Base-by-base conservation (phyloP, 2,888 invertebrate species). In the Tridacna crocea region DNA sequence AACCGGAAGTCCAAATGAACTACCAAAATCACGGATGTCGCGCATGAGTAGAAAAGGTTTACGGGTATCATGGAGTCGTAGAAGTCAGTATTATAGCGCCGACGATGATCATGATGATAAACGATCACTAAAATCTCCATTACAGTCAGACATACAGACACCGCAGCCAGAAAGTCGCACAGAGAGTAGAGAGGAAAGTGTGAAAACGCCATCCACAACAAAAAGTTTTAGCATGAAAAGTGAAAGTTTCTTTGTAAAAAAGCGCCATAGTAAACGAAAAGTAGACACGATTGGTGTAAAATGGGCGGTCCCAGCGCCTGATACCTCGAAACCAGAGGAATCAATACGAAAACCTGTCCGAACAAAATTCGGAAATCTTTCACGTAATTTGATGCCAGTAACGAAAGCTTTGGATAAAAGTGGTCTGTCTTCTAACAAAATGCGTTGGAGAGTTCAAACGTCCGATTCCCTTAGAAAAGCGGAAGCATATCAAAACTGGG, bases 61-160 rank as follows among this genome's bases (percentile, higher is more conserved):
- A 19, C 85, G 89, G 19, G 89, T 89, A 12, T 88, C 89, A 0
- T 89, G 89, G 89, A 89, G 88, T 51, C 83, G 88, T 26, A 83
- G 82, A 36, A 87, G 83, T 48, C 81, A 77, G 24, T 83, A 77
- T 75, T 82, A 85, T 61, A 75, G 74, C 6, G 77, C 72, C 36
- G 75, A 65, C 26, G 73, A 79, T 24, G 80, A 68, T 27, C 58
- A 75, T 65, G 51, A 61, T n/a, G 80, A 82, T 26, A 26, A 51
- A 19, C 12, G 24, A 4, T 77, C 80, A n/a, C 60, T 51, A 22
- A 22, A 19, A 13, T 70, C 51, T 6, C 70, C 70, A 11, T 15
- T 79, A 46, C 63, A 75, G 13, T 74, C 70, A 19, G 84, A 81
- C 58, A 77, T 48, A 26, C 81, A 66, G 17, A 68, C 55, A n/a